A percentile compares a stretch with the other conserved stretches of the same genome.
phyloP scores from a whole-genome alignment of 1,140 invertebrate species.

The Periplaneta americana region DNA sequence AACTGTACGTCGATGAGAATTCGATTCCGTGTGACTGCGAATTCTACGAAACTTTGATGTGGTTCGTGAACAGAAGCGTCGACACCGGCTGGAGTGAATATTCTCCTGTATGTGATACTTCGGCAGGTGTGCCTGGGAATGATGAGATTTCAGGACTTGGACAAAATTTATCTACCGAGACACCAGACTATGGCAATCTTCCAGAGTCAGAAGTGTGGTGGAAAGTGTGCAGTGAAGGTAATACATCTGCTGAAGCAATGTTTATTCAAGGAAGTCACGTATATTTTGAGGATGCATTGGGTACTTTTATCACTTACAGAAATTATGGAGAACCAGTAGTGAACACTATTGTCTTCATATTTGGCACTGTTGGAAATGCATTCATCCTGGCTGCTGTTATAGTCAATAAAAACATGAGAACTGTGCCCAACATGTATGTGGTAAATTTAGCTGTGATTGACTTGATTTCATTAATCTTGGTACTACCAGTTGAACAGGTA shows the following conservation, averaged over 20 bases:
- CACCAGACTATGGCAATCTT: too few relatives aligned
- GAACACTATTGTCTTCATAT: neutral
- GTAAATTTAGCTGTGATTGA: neutral
- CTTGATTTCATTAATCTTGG: neutral
- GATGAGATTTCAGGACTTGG: too few relatives aligned
- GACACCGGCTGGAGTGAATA: neutral
- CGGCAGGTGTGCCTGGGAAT: neutral
- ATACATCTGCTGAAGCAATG: neutral
- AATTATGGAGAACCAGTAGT: neutral
- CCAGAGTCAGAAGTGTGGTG: too few relatives aligned
- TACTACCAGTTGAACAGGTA: neutral
- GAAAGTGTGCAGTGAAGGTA: neutral
- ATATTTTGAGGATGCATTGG: neutral
- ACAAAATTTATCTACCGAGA: too few relatives aligned
- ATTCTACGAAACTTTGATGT: neutral
- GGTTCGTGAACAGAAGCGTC: neutral
- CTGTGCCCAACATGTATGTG: neutral
- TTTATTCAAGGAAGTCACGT: neutral
- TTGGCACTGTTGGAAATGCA: neutral
- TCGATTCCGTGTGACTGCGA: neutral
- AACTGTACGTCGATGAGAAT: neutral
- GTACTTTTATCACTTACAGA: neutral
- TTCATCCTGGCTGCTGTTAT: neutral
- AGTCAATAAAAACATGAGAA: neutral
- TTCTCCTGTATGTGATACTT: neutral